phyloP scores from a whole-genome alignment of 2,888 invertebrate species.

The Falcaria lacertinaria region DNA sequence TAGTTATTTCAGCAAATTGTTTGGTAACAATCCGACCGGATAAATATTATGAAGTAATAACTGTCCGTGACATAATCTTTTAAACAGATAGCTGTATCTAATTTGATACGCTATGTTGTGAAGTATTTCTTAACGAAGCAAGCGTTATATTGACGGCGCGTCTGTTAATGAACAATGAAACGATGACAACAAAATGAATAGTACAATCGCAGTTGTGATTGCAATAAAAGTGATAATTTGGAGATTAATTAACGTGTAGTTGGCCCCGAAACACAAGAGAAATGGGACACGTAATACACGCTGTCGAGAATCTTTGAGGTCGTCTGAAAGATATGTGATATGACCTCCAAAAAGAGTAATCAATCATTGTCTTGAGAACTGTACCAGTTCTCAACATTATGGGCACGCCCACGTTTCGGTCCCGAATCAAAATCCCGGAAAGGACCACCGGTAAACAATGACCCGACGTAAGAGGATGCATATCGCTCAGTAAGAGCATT shows the following conservation, averaged over 20 bases:
- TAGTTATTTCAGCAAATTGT: background rate
- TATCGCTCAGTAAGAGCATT: conserved; percentile 50
- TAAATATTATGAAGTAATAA: background rate
- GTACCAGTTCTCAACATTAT: conserved; percentile 16
- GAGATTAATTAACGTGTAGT: background rate
- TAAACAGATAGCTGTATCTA: conserved; percentile 2
- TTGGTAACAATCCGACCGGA: background rate
- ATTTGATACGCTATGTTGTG: background rate
- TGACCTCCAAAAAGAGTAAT: conserved; percentile 4
- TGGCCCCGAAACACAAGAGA: background rate
- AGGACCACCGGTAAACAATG: conserved; percentile 50
- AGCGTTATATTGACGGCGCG: background rate
- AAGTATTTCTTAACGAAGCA: background rate
- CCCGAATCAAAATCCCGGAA: conserved; percentile 32
- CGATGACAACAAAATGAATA: background rate
- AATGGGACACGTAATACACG: background rate
- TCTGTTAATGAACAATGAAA: background rate
- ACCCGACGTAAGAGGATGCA: conserved; percentile 31
- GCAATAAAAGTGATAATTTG: background rate
- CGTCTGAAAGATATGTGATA: background rate
- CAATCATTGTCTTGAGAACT: conserved; percentile 22
- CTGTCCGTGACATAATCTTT: background rate
- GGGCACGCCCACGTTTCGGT: conserved; percentile 24
- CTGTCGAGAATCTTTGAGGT: background rate
- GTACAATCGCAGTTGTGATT: background rate